Conservation (phyloP, 2,113 vertebrate genomes). For the Phyllostomus hastatus region DNA sequence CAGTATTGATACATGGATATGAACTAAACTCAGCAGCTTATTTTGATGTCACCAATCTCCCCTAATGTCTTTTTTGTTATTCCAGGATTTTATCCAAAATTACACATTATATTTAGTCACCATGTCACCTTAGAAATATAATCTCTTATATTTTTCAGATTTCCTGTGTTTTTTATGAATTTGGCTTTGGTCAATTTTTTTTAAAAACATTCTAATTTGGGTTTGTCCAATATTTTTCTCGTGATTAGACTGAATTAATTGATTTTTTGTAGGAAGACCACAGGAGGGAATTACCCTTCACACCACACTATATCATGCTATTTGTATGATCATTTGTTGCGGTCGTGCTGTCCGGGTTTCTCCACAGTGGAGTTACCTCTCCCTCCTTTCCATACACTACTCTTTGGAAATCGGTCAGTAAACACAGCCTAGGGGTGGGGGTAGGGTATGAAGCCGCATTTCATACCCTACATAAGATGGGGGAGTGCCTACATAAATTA, state of each 20-base stretch:
- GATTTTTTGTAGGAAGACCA: not conserved
- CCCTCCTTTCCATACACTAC: not conserved
- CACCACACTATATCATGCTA: not conserved
- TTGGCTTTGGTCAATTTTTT: not conserved
- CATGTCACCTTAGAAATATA: too few relatives aligned
- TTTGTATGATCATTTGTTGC: not conserved
- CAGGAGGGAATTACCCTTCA: not conserved
- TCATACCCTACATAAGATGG: not conserved
- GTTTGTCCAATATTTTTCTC: not conserved
- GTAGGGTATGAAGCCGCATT: not conserved
- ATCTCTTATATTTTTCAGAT: not conserved
- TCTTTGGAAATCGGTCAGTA: not conserved
- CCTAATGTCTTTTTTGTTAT: not conserved
- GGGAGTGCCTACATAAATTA: not conserved
- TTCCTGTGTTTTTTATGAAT: not conserved
- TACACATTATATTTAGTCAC: not conserved
- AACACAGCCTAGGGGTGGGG: not conserved
- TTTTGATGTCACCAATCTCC: not conserved
- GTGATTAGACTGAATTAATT: not conserved
- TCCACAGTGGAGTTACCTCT: not conserved
- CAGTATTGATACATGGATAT: not conserved
- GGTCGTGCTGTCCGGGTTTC: not conserved
- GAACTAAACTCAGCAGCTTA: not conserved
- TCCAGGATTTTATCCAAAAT: not conserved
- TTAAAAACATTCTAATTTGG: not conserved